Evolutionary conservation across 2,113 vertebrate genomes (phyloP), one percentile per base, ranked within the genome.

Genomic region (Spilogale gracilis): DNA sequence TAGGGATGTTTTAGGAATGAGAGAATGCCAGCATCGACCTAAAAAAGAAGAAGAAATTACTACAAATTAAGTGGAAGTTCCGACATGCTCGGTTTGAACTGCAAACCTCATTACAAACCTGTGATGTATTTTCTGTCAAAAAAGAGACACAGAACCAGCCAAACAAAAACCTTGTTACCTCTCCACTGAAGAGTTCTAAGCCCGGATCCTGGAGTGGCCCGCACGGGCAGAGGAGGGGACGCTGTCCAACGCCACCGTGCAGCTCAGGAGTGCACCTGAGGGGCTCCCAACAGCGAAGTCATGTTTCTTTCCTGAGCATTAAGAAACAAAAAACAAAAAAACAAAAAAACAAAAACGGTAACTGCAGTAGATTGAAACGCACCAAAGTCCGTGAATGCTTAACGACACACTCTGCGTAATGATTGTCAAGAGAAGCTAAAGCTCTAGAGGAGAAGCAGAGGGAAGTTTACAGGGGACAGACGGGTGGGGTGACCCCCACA

Each of bases 391-490:
- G 20, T 5, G 6, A 61, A 45, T 13, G 18, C 8, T 2, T 25
- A 58, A 17, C 2, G 67, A 48, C 9, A 32, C 3, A 23, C 11
- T 5, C 65, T 38, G 8, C 7, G 56, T 9, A 0, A 2, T 1
- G 43, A 54, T 21, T 10, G 4, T 18, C 45, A 14, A 9, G 4
- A 32, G 78, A 65, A 54, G 48, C 67, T n/a, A 16, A 25, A 48
- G 6, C 5, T 1, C 0, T 4, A 12, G 79, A 27, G 32, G 6
- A 23, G 27, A 18, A 45, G 63, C 56, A 65, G 86, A 63, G 78
- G 54, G 54, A 14, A 11, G 30, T 0, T 2, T 3, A 30, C 0
- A 18, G 25, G 0, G 63, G 54, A 17, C 0, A 1, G 43, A 10
- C 17, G 17, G 3, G 5, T 30, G 21, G 0, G 7, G 18, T 1